Conservation (phyloP, 2,888 invertebrate genomes). For the Oscheius onirici region DNA sequence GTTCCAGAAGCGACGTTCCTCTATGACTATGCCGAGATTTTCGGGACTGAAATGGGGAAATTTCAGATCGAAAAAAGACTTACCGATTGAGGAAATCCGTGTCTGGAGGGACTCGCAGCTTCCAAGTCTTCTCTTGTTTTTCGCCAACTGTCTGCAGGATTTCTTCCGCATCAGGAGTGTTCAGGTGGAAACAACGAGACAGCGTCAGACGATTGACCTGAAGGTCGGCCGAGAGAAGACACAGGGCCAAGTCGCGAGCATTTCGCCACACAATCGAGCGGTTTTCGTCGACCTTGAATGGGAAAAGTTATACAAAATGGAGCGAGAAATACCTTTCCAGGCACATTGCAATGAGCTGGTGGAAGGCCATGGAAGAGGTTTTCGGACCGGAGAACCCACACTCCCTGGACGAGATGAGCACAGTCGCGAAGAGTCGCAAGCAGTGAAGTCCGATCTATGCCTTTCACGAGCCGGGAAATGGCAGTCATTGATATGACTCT, state of each 20-base stretch:
- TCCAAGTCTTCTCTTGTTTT: slow-evolving; percentile 41
- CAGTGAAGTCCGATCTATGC: slow-evolving; percentile 17
- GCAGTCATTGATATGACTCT: slow-evolving; percentile 42
- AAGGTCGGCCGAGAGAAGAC: slow-evolving; percentile 43
- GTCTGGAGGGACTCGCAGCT: slow-evolving; percentile 39
- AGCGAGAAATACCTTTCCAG: slow-evolving; percentile 41
- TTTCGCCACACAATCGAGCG: slow-evolving; percentile 48
- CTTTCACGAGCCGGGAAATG: slow-evolving; percentile 23
- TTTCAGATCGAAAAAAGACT: not conserved
- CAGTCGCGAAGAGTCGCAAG: slow-evolving; percentile 36
- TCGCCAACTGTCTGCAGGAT: slow-evolving; percentile 46
- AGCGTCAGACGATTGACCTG: slow-evolving; percentile 29
- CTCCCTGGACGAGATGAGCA: slow-evolving; percentile 43
- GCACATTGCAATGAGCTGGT: slow-evolving; percentile 47
- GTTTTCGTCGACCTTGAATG: slow-evolving; percentile 40
- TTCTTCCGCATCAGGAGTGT: slow-evolving; percentile 42
- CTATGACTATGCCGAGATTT: slow-evolving; percentile 33
- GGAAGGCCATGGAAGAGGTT: slow-evolving; percentile 45
- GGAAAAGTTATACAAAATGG: too few species aligned
- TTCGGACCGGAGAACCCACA: slow-evolving; percentile 52
- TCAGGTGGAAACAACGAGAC: slow-evolving; percentile 45
- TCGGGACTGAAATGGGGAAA: slow-evolving; percentile 32
- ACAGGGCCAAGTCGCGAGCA: slow-evolving; percentile 47
- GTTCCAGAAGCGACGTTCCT: slow-evolving; percentile 40
- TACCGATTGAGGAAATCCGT: slow-evolving; percentile 38